A percentile compares a stretch with the other conserved stretches of the same genome.
These are phyloP conservation scores for Caracal caracal DNA, from an alignment of 2,113 vertebrate genomes.

Conservation along the genomic window DNA sequence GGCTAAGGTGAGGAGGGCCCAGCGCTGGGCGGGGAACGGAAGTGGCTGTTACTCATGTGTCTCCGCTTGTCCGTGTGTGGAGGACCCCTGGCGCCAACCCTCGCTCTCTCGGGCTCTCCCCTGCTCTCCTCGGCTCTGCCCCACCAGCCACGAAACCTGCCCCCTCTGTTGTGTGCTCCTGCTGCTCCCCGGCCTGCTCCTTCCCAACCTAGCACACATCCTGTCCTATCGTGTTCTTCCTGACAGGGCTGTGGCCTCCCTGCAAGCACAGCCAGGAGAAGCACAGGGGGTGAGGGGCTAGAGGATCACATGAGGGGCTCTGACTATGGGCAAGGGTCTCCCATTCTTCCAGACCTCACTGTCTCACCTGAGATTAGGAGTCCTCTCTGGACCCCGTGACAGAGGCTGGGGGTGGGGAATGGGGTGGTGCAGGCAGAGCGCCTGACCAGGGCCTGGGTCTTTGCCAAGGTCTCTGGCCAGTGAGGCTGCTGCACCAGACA, in stretches of 20 bases:
- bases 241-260: not conserved
- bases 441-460: not conserved
- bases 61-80: not conserved
- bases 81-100: not conserved
- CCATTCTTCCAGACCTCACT: not conserved
- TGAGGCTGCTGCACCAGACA: not conserved
- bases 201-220: not conserved
- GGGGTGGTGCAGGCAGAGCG: accelerated
- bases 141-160: too few relatives aligned
- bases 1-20: not conserved
- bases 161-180: too few relatives aligned
- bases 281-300: not conserved
- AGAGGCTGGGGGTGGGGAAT: not conserved
- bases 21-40: accelerated
- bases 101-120: not conserved
- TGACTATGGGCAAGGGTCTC: not conserved
- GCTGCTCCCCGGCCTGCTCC: not conserved
- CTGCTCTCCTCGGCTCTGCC: not conserved
- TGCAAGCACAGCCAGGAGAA: not conserved
- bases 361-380: not conserved
- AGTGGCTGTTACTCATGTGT: accelerated
- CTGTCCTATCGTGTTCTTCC: not conserved
- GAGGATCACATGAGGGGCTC: not conserved
- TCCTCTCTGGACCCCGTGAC: not conserved
- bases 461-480: not conserved